phyloP scores from a whole-genome alignment of 1,140 invertebrate genomes.

The Drosophila sechellia region DNA sequence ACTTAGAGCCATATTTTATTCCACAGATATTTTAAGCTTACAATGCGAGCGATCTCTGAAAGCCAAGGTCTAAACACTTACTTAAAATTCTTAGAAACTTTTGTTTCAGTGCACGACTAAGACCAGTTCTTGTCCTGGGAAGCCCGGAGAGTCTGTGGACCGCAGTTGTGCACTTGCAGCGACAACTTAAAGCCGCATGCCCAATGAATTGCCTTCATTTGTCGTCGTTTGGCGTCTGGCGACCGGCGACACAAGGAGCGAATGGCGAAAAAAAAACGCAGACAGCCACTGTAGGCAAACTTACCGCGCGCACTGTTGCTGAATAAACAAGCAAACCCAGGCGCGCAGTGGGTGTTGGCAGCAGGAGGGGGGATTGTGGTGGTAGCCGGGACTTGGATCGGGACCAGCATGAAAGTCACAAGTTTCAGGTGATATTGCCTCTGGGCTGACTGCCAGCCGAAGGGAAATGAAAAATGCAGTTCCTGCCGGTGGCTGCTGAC shows the following conservation, averaged over 20 bases:
- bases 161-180: conserved; percentile 65
- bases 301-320: conserved; percentile 62
- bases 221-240: conserved; percentile 62
- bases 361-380: conserved; percentile 19
- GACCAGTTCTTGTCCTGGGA: not conserved
- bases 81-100: no score
- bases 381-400: not conserved
- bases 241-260: conserved; percentile 7
- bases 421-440: conserved; percentile 52
- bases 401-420: conserved; percentile 49
- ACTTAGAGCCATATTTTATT: no score
- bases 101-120: conserved; percentile 10
- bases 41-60: no score
- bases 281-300: conserved; percentile 48
- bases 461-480: conserved; percentile 59
- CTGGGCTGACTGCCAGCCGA: conserved; percentile 16
- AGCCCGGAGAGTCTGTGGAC: conserved; percentile 14
- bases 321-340: conserved; percentile 62
- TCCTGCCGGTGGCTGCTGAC: conserved; percentile 45
- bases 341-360: conserved; percentile 27
- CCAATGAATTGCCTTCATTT: conserved; percentile 78
- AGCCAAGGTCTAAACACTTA: no score
- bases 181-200: conserved; percentile 64
- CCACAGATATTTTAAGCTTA: no score
- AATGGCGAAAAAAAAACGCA: conserved; percentile 12